phyloP scores from a whole-genome alignment of 2,797 vertebrate genomes.

The Chelmon rostratus region DNA sequence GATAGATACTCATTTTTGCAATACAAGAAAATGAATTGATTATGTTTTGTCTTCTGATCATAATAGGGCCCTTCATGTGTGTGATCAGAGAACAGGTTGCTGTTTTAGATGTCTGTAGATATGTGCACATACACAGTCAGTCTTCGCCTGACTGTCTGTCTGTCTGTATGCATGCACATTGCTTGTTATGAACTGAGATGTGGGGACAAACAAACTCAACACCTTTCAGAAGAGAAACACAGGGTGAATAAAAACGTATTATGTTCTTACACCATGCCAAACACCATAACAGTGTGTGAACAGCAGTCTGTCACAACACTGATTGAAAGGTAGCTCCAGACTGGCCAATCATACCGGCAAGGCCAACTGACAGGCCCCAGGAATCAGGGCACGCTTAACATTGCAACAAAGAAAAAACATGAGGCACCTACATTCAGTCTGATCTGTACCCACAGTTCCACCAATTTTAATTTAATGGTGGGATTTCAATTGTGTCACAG shows the following conservation, averaged over 20 bases:
- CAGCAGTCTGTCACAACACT: conserved; percentile 3
- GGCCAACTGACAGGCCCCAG: not conserved
- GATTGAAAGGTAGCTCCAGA: not conserved
- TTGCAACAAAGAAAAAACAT: no score
- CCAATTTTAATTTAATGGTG: not conserved
- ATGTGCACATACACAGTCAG: not conserved
- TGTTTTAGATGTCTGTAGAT: not conserved
- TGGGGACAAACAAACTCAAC: conserved; percentile 18
- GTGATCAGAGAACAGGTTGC: not conserved
- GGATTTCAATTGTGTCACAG: not conserved
- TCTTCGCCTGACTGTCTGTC: not conserved
- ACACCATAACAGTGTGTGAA: conserved; percentile 10
- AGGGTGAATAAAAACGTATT: conserved; percentile 13
- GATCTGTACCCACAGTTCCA: not conserved
- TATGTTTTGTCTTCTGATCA: not conserved
- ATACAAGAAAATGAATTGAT: not conserved
- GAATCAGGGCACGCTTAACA: no score
- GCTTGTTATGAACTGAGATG: conserved; percentile 4
- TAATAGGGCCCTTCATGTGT: not conserved
- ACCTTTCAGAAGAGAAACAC: not conserved
- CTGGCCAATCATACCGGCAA: not conserved
- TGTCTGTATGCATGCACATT: not conserved
- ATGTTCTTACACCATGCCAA: conserved; percentile 10
- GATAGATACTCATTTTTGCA: not conserved
- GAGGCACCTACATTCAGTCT: not conserved